Percentiles rank a stretch among this genome's conserved stretches.
These are phyloP conservation scores for Knipowitschia caucasica DNA, from an alignment of 2,797 vertebrate species.

Conservation along the genomic window DNA sequence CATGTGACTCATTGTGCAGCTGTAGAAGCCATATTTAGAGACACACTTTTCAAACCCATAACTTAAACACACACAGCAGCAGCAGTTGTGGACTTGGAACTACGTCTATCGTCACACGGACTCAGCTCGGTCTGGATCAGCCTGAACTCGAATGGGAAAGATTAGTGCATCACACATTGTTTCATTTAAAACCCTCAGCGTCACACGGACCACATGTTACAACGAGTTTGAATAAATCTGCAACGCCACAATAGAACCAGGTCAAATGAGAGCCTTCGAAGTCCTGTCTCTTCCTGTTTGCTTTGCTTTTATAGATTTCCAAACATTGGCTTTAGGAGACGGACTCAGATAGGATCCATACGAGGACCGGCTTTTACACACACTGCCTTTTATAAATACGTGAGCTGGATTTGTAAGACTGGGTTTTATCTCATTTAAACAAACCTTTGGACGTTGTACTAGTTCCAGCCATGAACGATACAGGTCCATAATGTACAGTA, in stretches of 20 bases:
- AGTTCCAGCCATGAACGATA: too few species aligned
- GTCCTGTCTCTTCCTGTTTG: conserved; percentile 61
- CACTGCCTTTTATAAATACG: too few species aligned
- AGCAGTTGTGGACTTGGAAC: conserved; percentile 3
- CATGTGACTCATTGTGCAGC: conserved; percentile 10
- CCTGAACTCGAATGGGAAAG: conserved; percentile 45
- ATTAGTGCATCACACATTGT: conserved; percentile 63
- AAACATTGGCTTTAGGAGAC: conserved; percentile 39
- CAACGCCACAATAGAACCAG: conserved; percentile 66
- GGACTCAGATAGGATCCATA: conserved; percentile 41
- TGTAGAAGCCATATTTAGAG: conserved; percentile 21
- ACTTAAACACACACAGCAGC: conserved; percentile 9
- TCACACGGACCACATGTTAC: conserved; percentile 64
- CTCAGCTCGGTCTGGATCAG: conserved; percentile 32
- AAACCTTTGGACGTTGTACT: too few species aligned
- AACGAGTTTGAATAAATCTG: conserved; percentile 74
- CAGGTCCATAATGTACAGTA: too few species aligned
- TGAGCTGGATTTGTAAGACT: conserved; percentile 56
- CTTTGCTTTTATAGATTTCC: conserved; percentile 52
- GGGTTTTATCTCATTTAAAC: too few species aligned
- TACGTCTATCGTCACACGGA: conserved; percentile 34
- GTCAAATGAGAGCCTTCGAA: conserved; percentile 67
- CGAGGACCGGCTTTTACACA: conserved; percentile 52
- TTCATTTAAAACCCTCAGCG: conserved; percentile 67
- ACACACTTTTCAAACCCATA: conserved; percentile 19